Base-by-base conservation (phyloP, 35 echinoderm and acorn worm genomes). In the Amphiura filiformis region DNA sequence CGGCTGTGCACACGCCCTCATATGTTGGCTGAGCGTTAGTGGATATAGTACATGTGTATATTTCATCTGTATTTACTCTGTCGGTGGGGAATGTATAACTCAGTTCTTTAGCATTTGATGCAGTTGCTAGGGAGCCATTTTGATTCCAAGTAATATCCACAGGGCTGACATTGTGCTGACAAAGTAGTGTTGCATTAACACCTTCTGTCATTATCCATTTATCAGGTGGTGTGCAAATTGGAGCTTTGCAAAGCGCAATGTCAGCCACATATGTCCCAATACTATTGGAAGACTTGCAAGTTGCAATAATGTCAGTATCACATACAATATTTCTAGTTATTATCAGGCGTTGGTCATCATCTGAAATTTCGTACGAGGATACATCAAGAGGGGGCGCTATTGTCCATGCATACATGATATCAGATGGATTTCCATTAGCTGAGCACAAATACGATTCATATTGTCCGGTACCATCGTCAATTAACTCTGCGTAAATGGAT, bases 161-260 rank as follows among this genome's bases (percentile, higher is more conserved):
- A 70, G 61, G 61, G 26, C 26, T 70, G 61, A n/a, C 61, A 70
- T 70, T 23, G 26, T 70, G 61, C 26, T 70, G 61, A 23, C 61
- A 70, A 13, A n/a, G 2, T 5, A 70, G 28, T 70, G 11, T n/a
- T 15, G 15, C 26, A 70, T 70, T 70, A 4, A 2, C 26, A 30
- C 61, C 61, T 70, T 70, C 61, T 26, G 61, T 15, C 2, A n/a
- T 70, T 15, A 30, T 23, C 2, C 1, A 11, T 70, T 26, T 4
- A 5, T 26, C 28, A 15, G 44, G 14, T n/a, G 39, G 44, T 5
- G 1, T 28, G 17, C n/a, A 56, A 3, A 38, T 31, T 28, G 82
- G 83, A 23, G 56, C 47, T 36, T 70, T 37, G 37, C 83, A 85
- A 37, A 85, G 83, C 12, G 83, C 65, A 37, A 64, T 65, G 56